Percentiles rank a stretch among this genome's conserved stretches.
Conservation (phyloP, 2,113 vertebrate species). For the Corvus moneduloides region DNA sequence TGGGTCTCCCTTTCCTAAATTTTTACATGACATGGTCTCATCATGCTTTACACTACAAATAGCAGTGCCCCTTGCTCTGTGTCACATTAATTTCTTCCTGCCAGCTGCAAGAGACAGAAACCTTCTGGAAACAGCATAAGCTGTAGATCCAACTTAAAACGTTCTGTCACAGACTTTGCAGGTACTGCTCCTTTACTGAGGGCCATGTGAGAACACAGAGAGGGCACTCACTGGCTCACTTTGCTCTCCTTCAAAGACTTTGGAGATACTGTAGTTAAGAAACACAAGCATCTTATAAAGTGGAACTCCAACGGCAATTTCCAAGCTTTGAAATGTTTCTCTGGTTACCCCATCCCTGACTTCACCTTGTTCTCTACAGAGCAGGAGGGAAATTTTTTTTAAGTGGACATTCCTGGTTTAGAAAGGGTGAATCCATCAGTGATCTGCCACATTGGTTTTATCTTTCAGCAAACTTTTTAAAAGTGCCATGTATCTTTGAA, state of each 20-base stretch:
- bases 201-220: neutral
- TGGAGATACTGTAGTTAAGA: neutral
- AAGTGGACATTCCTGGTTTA: neutral
- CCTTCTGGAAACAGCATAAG: neutral
- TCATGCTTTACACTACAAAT: neutral
- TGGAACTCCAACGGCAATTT: neutral
- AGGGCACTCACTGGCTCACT: neutral
- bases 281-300: neutral
- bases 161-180: neutral
- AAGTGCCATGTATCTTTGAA: neutral
- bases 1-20: neutral
- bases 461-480: neutral
- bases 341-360: neutral
- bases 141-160: neutral
- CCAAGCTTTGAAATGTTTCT: neutral
- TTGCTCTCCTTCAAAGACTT: neutral
- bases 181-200: neutral
- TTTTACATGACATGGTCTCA: neutral
- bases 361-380: neutral
- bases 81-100: neutral
- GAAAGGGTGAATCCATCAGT: neutral
- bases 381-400: neutral
- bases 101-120: neutral
- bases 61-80: neutral
- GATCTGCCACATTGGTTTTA: neutral